phyloP scores from a whole-genome alignment of 2,797 vertebrate genomes.

The Bovichtus diacanthus region DNA sequence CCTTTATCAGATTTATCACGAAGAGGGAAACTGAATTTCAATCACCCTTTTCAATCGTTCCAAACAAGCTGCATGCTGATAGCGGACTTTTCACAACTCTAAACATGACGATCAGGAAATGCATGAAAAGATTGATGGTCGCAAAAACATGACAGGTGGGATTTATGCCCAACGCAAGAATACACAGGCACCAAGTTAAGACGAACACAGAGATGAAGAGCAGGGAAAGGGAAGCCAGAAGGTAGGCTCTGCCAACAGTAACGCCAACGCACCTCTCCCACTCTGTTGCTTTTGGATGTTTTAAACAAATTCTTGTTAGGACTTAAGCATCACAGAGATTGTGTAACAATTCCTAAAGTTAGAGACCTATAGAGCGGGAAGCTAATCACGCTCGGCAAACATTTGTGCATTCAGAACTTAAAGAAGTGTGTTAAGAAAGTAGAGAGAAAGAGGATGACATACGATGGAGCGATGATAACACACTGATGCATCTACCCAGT shows the following conservation, averaged over 20 bases:
- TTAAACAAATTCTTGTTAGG: not conserved
- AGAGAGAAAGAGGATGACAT: not conserved
- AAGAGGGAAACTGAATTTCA: too few relatives aligned
- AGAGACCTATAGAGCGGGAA: not conserved
- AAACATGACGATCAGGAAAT: not conserved
- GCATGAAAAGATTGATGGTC: not conserved
- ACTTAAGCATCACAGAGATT: not conserved
- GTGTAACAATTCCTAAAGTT: not conserved
- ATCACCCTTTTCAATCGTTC: not conserved
- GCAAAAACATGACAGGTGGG: not conserved
- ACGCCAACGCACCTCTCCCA: not conserved
- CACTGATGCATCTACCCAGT: not conserved
- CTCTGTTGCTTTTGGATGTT: conserved; percentile 20
- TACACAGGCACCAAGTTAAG: not conserved
- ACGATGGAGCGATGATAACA: not conserved
- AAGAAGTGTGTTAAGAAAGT: not conserved
- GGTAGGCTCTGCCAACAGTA: conserved; percentile 13
- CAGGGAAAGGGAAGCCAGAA: not conserved
- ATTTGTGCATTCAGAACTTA: not conserved
- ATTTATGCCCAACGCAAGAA: not conserved
- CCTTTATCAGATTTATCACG: not conserved
- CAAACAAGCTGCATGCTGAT: not conserved
- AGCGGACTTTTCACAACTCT: not conserved
- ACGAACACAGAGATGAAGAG: not conserved
- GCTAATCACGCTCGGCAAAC: not conserved